These are phyloP conservation scores for Druon quercuslanigerum DNA, from an alignment of 1,140 invertebrate species.

Conservation along the genomic window DNA sequence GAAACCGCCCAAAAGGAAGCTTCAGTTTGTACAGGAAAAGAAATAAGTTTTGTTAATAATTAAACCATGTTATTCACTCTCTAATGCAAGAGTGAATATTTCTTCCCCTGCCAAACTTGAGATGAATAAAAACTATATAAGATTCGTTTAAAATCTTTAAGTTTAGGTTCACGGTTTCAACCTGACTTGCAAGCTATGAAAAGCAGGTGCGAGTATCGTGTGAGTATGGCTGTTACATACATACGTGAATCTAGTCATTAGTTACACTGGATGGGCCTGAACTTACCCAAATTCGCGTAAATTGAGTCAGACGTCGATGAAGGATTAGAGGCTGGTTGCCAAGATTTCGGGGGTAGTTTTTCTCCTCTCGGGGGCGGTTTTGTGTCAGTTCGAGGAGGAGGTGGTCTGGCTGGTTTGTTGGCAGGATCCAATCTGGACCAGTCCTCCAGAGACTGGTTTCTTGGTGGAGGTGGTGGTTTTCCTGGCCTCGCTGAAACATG, in stretches of 20 bases:
- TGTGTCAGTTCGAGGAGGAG: slow-evolving; percentile 83
- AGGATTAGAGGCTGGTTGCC: slow-evolving; percentile 68
- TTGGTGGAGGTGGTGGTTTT: slow-evolving; percentile 79
- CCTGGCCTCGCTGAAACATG: slow-evolving; percentile 74
- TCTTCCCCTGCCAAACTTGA: background rate
- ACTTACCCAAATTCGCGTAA: slow-evolving; percentile 86
- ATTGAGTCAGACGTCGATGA: slow-evolving; percentile 80
- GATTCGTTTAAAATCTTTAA: background rate
- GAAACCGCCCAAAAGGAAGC: background rate
- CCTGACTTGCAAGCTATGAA: slow-evolving; percentile 54
- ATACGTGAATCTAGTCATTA: slow-evolving; percentile 62
- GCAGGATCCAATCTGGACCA: slow-evolving; percentile 64
- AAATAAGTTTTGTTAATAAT: background rate
- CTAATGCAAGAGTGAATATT: background rate
- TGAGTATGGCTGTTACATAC: slow-evolving; percentile 73
- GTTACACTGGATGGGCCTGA: slow-evolving; percentile 74
- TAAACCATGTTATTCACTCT: too few species aligned
- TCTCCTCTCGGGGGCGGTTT: slow-evolving; percentile 69
- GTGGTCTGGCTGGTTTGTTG: slow-evolving; percentile 79
- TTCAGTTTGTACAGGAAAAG: slow-evolving; percentile 8
- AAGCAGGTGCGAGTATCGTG: slow-evolving; percentile 70
- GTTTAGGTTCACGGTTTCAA: slow-evolving; percentile 25
- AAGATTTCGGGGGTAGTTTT: slow-evolving; percentile 63
- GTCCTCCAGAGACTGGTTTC: slow-evolving; percentile 77
- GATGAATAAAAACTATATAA: background rate